Evolutionary conservation across 2,888 invertebrate genomes (phyloP).

Genomic region (Protula sp.): DNA sequence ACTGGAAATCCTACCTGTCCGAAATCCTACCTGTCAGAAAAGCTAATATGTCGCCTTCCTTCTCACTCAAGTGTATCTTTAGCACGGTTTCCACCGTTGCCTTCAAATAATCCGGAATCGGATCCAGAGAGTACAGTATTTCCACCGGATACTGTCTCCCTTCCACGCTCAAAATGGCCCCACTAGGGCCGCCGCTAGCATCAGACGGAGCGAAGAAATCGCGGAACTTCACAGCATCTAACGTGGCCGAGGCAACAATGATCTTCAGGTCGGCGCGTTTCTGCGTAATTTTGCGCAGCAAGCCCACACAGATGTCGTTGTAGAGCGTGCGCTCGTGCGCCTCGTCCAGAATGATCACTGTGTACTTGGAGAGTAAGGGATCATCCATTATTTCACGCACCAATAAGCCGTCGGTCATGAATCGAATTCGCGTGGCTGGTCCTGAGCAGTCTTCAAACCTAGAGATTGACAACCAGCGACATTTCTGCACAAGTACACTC

Average conservation of each 20-base stretch:
- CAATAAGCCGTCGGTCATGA: conserved; percentile 92
- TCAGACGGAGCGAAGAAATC: conserved; percentile 59
- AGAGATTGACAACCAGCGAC: too few species aligned
- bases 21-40: conserved; percentile 63
- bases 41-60: conserved; percentile 78
- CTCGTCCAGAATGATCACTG: conserved; percentile 83
- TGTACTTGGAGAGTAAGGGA: conserved; percentile 80
- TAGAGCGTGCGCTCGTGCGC: conserved; percentile 90
- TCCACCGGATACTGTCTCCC: conserved; percentile 80
- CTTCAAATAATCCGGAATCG: conserved; percentile 83
- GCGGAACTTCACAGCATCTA: conserved; percentile 72
- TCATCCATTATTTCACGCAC: conserved; percentile 92
- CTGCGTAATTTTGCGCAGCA: conserved; percentile 80
- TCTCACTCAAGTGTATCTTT: conserved; percentile 66
- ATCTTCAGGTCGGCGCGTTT: conserved; percentile 76
- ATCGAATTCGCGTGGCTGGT: conserved; percentile 61
- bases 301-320: conserved; percentile 88
- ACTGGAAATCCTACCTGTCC: too few species aligned
- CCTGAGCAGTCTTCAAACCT: conserved; percentile 58
- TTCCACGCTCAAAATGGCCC: conserved; percentile 75
- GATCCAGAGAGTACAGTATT: conserved; percentile 70
- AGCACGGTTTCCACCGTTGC: conserved; percentile 80
- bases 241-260: conserved; percentile 89
- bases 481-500: too few species aligned
- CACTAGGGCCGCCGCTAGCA: conserved; percentile 25